Evolutionary conservation across 2,888 invertebrate genomes (phyloP).

Genomic region (Ditula angustiorana): DNA sequence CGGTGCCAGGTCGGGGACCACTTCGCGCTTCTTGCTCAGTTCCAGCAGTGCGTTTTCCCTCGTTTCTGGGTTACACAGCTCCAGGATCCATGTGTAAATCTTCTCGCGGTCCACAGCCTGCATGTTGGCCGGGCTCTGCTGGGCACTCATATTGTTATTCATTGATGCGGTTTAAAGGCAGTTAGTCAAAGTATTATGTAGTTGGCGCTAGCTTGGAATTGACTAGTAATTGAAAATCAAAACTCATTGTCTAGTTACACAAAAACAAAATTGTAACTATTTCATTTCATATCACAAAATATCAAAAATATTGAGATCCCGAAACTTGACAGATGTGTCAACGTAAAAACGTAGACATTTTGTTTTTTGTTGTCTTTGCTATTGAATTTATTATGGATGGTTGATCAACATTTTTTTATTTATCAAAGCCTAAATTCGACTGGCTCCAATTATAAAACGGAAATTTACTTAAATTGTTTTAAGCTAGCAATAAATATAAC

Average conservation of each 20-base stretch:
- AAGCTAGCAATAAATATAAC: too few species aligned
- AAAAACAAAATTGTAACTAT: slow-evolving; percentile 12
- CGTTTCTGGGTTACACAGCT: slow-evolving; percentile 96
- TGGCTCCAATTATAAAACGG: too few species aligned
- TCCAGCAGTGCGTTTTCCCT: slow-evolving; percentile 98
- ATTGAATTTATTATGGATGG: background rate
- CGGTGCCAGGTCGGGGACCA: slow-evolving; percentile 98
- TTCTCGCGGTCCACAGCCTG: slow-evolving; percentile 93
- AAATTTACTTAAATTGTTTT: too few species aligned
- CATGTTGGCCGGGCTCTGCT: slow-evolving; percentile 91
- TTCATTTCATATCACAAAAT: slow-evolving; percentile 37
- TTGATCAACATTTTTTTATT: too few species aligned
- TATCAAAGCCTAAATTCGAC: too few species aligned
- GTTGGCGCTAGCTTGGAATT: slow-evolving; percentile 34
- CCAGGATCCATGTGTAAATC: slow-evolving; percentile 96
- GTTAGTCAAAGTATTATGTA: slow-evolving; percentile 12
- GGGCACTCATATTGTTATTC: slow-evolving; percentile 89
- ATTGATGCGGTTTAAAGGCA: slow-evolving; percentile 52
- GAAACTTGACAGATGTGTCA: slow-evolving; percentile 36
- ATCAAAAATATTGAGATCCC: slow-evolving; percentile 33
- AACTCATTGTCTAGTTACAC: slow-evolving; percentile 37
- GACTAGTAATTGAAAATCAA: slow-evolving; percentile 20
- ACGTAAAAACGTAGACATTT: slow-evolving; percentile 35
- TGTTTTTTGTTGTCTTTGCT: slow-evolving; percentile 10
- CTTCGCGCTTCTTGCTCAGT: slow-evolving; percentile 91